Percentiles rank a stretch among this genome's conserved stretches.
These are phyloP conservation scores for Lepeophtheirus salmonis DNA, from an alignment of 1,140 invertebrate species.

Conservation along the genomic window DNA sequence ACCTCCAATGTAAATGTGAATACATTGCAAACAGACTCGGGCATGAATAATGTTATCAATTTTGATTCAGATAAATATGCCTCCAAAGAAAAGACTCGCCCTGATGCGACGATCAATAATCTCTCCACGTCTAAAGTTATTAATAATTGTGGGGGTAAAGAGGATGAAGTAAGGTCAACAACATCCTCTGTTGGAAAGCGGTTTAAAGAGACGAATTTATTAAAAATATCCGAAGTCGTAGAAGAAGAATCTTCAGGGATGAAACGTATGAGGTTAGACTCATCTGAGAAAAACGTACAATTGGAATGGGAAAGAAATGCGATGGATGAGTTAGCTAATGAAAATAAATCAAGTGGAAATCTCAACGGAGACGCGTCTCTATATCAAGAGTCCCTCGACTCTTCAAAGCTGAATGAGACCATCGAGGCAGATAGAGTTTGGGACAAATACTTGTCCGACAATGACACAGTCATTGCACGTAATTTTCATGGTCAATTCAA, in stretches of 20 bases:
- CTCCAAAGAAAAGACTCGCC: constrained; percentile 24
- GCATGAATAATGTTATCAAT: constrained; percentile 35
- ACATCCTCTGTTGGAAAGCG: background rate
- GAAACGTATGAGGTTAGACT: constrained; percentile 16
- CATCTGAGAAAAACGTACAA: constrained; percentile 5
- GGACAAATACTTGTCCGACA: constrained; percentile 38
- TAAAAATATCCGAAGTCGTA: background rate
- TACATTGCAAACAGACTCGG: constrained; percentile 28
- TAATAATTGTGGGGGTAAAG: constrained; percentile 5
- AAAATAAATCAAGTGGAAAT: background rate
- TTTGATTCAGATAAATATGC: constrained; percentile 44
- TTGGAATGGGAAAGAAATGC: constrained; percentile 1
- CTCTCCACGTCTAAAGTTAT: constrained; percentile 9
- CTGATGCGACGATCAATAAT: constrained; percentile 7
- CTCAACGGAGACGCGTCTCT: background rate
- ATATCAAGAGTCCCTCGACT: background rate
- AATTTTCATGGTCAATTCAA: constrained; percentile 41
- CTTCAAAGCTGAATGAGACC: constrained; percentile 24
- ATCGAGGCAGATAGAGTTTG: constrained; percentile 39
- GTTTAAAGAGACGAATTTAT: constrained; percentile 3
- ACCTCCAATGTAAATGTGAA: constrained; percentile 42
- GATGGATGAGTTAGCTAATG: background rate
- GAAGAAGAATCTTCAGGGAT: background rate
- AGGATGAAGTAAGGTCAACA: constrained; percentile 19
- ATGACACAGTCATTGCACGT: constrained; percentile 42